Base-by-base conservation (phyloP, 1,140 invertebrate species). In the Micrasema minimum region DNA sequence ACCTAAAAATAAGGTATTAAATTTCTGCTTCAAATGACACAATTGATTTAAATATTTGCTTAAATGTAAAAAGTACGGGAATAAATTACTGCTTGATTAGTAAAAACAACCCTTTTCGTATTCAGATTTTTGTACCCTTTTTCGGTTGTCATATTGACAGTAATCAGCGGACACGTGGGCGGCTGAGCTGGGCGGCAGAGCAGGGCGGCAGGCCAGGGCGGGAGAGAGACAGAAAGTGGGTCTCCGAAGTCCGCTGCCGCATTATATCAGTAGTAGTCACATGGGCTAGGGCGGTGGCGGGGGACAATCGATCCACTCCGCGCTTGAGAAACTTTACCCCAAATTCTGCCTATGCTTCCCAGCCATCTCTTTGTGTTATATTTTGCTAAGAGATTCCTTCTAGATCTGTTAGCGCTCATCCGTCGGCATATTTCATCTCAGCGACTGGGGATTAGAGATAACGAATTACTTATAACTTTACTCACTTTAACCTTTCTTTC, bases 251-350 rank as follows among this genome's bases (percentile, higher is more conserved):
- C 57, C 41, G 69, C 16, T 71, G 65, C 69, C 69, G 69, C 69
- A 71, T 71, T 66, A 64, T 41, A 41, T 20, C 20, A n/a, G 37
- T 16, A 41, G 57, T 41, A 43, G 38, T 41, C 53, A 43, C 37
- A 20, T 5, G 18, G 53, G 37, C 31, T 9, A n/a, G 6, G 61
- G 70, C 6, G 70, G 2, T 20, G 64, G 69, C 0, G 50, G 20
- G 51, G 64, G 11, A 20, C 37, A 31, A 66, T 71, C 62, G 69
- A 66, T 66, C 62, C 61, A 20, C 14, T 43, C 59, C 46, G 35
- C 14, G n/a, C 43, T 59, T 48, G 37, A 62, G 76, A 77, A 62
- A 77, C 77, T 71, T 81, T 80, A 70, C 78, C 79, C 55, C 80
- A 43, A 43, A 43, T 43, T 14, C 41, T 43, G 41, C 41, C 41